Evolutionary conservation across 2,797 vertebrate species (phyloP), one percentile per base, ranked within the genome.

Genomic region (Manis pentadactyla): DNA sequence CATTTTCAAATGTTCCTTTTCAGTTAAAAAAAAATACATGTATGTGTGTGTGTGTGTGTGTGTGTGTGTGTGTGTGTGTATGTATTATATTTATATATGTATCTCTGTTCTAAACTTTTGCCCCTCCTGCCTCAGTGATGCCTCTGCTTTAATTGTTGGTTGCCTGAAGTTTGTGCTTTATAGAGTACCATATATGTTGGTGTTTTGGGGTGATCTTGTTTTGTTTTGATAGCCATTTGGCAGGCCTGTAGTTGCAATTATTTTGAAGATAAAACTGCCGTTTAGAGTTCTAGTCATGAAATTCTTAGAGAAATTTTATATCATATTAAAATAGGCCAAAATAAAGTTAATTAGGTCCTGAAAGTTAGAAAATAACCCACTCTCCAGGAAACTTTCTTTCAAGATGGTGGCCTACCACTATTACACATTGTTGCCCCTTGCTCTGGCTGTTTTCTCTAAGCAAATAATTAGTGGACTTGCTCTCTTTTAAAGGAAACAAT

Each of bases 291-390:
- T 51, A 53, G 42, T 92, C 87, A 59, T 88, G 49, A 61, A 90
- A 83, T 84, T 49, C 25, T 34, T 46, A 63, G 53, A 79, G 31
- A 83, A 88, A 49, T 85, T 71, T 79, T 61, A 42, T 2, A 55
- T 78, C 3, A 29, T 90, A 75, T 71, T 93, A 93, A 93, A 93
- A 93, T 86, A 89, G 27, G 34, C 73, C 13, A 93, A 88, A 95
- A 92, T 77, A 74, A 82, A 82, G 21, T 92, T 55, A 86, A 21
- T 46, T 34, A 27, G n/a, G 19, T 34, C 46, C 71, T 31, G n/a
- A 84, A 79, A 46, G 29, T 93, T 90, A 84, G 42, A 75, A 92
- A 93, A 59, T 25, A 75, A 75, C 27, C 68, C 4, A 71, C 69
- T 71, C 63, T 53, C 69, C 17, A 79, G 34, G 85, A 73, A 27